Base-by-base conservation (phyloP, 2,113 vertebrate genomes). In the Origma solitaria region DNA sequence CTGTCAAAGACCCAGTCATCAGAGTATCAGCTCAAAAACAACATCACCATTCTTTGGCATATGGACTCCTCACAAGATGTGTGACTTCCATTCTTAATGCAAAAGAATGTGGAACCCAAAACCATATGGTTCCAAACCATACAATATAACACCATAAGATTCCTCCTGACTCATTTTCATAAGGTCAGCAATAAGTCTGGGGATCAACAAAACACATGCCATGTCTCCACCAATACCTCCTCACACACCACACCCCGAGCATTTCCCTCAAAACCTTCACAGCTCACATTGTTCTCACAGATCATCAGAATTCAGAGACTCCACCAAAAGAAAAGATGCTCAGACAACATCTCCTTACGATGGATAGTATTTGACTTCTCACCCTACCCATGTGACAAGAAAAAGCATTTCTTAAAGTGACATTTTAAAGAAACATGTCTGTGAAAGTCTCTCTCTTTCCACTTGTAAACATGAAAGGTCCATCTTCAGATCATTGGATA, bases 251-350 rank as follows among this genome's bases (percentile, higher is more conserved):
- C 27, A 23, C 3, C 7, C 11, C 0, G 8, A 11, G 49, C 7
- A 14, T 8, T 19, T 1, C 4, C 14, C 27, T 57, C 19, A 14
- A 28, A 64, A 0, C 1, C 37, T 19, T n/a, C 42, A 33, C 31
- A 57, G 15, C 3, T 21, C 8, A 3, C 23, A 4, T 1, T 1
- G 9, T 16, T 24, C 4, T 17, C 38, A 6, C 0, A 24, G 24
- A 31, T 15, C 6, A 15, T 56, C 19, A 15, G 23, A 13, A 50
- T 1, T 17, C 40, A 44, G 13, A 40, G 3, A 19, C 9, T 35
- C 2, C n/a, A 40, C 0, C 1, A 2, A 21, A 42, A 61, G 5
- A 25, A 28, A 20, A 5, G 7, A 1, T 58, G 6, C 24, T n/a
- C 19, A 72, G 9, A 45, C 0, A 20, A 33, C 6, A 8, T 61